Percentiles rank a stretch among this genome's conserved stretches.
phyloP scores from a whole-genome alignment of 2,797 vertebrate genomes.

The Dallia pectoralis region DNA sequence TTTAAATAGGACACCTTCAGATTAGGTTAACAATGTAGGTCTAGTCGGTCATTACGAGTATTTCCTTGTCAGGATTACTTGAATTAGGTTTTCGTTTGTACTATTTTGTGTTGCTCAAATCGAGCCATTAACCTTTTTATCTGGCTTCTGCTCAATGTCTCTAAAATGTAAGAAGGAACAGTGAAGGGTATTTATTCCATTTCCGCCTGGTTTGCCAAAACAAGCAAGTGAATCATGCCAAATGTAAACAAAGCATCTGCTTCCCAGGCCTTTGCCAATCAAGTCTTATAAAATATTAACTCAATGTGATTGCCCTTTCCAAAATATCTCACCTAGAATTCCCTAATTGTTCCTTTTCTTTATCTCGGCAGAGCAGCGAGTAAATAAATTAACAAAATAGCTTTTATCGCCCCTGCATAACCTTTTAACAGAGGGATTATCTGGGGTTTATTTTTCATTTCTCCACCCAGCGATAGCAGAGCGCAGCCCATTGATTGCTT shows the following conservation, averaged over 20 bases:
- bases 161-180: conserved; percentile 67
- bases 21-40: background rate
- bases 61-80: conserved; percentile 64
- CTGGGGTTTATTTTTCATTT: conserved; percentile 99
- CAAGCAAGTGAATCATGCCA: conserved; percentile 77
- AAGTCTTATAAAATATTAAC: conserved; percentile 98
- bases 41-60: conserved; percentile 48
- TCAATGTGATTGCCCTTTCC: conserved; percentile 96
- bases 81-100: background rate
- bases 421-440: conserved; percentile 99
- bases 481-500: conserved; percentile 99
- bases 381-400: conserved; percentile 99
- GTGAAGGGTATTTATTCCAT: conserved; percentile 79
- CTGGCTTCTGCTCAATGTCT: conserved; percentile 1
- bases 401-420: conserved; percentile 99
- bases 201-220: conserved; percentile 79
- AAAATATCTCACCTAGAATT: conserved; percentile 98
- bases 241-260: conserved; percentile 71
- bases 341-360: conserved; percentile 99
- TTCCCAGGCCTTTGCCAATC: conserved; percentile 82
- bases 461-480: conserved; percentile 92
- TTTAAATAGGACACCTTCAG: background rate
- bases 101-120: background rate
- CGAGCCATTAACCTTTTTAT: conserved; percentile 14
- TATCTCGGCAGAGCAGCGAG: conserved; percentile 98